Percentiles rank a stretch among this genome's conserved stretches.
Evolutionary conservation across 2,888 invertebrate species (phyloP).

Genomic region (Nowickia ferox): DNA sequence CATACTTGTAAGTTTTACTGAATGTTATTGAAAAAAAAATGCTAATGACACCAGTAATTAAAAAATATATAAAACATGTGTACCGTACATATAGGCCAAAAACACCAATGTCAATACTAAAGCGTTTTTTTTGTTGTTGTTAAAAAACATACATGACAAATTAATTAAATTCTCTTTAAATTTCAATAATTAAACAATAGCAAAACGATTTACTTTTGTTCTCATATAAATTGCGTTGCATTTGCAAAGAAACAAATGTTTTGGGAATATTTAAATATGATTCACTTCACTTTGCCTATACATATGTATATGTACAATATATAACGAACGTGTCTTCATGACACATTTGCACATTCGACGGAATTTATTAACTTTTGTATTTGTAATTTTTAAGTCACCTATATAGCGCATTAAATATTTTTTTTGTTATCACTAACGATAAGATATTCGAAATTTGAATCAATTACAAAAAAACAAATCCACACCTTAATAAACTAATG

Average conservation of each 20-base stretch:
- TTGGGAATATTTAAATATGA: constrained; percentile 42
- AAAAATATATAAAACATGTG: too few species aligned
- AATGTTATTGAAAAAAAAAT: too few species aligned
- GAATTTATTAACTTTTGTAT: constrained; percentile 17
- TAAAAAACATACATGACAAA: not conserved
- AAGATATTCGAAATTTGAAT: constrained; percentile 1
- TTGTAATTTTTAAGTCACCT: constrained; percentile 42
- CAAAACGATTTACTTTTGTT: not conserved
- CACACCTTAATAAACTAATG: too few species aligned
- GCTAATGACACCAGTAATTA: too few species aligned
- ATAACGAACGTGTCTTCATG: constrained; percentile 27
- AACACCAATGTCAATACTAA: too few species aligned
- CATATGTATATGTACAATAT: not conserved
- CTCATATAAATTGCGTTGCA: not conserved
- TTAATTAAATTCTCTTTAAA: not conserved
- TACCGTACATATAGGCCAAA: too few species aligned
- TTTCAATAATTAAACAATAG: not conserved
- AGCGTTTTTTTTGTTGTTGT: not conserved
- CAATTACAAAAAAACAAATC: too few species aligned
- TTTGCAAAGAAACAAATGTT: constrained; percentile 8
- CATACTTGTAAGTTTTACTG: too few species aligned
- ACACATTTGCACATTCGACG: constrained; percentile 41
- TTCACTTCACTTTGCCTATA: constrained; percentile 31
- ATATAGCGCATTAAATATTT: constrained; percentile 7
- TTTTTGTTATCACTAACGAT: constrained; percentile 47